A percentile compares a stretch with the other conserved stretches of the same genome.
Evolutionary conservation across 2,113 vertebrate genomes (phyloP).

Genomic region (Eclectus roratus): DNA sequence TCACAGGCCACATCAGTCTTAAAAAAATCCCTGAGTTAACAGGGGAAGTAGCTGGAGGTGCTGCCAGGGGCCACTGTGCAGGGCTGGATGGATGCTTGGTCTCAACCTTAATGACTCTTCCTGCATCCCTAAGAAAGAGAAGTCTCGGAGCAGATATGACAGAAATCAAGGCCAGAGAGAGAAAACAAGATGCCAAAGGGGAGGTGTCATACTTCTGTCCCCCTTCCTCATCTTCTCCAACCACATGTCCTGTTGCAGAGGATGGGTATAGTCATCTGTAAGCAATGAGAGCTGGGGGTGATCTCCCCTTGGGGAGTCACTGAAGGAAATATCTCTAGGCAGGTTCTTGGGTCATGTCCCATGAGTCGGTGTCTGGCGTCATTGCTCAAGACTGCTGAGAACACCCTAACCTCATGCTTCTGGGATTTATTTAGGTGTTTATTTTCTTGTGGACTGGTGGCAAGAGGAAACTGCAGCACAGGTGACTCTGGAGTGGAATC

Average conservation of each 20-base stretch:
- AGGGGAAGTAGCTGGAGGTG: not conserved
- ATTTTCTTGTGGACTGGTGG: not conserved
- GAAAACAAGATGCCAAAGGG: not conserved
- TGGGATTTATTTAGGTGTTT: not conserved
- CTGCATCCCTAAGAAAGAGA: not conserved
- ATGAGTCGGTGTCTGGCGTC: not conserved
- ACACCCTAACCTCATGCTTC: not conserved
- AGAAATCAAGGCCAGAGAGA: not conserved
- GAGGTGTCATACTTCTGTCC: not conserved
- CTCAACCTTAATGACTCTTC: not conserved
- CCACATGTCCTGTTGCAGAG: not conserved
- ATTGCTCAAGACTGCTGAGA: not conserved
- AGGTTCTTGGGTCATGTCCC: not conserved
- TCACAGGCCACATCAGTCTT: not conserved
- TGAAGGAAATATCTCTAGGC: not conserved
- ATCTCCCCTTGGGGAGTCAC: not conserved
- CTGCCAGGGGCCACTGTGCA: accelerated
- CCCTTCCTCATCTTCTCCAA: not conserved
- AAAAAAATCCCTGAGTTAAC: not conserved
- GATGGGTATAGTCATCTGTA: not conserved
- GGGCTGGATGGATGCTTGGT: not conserved
- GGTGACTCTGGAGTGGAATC: not conserved
- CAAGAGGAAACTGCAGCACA: not conserved
- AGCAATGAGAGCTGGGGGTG: not conserved
- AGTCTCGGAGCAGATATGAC: not conserved